A percentile compares a stretch with the other conserved stretches of the same genome.
These are phyloP conservation scores for Pogonocichla stellata DNA, from an alignment of 2,113 vertebrate species.

Conservation along the genomic window DNA sequence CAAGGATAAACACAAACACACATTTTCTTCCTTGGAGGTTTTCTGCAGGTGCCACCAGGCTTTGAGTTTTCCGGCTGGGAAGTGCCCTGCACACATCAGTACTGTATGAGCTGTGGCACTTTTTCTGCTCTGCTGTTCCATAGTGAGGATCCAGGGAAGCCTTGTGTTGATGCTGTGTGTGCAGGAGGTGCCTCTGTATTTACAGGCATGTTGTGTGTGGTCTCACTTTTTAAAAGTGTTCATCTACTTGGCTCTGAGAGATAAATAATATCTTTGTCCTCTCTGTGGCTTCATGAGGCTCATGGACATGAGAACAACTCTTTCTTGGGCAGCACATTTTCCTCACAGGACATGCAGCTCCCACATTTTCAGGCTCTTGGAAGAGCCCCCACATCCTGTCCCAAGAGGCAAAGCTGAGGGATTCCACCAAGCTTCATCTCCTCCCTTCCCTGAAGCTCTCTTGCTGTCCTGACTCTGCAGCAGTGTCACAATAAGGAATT, in stretches of 20 bases:
- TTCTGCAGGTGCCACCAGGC: not conserved
- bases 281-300: rapidly evolving
- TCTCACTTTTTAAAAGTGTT: not conserved
- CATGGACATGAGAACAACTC: not conserved
- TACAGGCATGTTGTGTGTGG: not conserved
- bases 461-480: not conserved
- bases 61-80: not conserved
- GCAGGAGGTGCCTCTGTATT: not conserved
- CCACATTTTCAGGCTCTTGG: not conserved
- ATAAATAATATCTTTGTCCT: not conserved
- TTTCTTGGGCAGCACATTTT: not conserved
- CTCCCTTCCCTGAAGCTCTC: not conserved
- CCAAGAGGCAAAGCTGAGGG: not conserved
- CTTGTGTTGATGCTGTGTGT: no score
- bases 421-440: not conserved
- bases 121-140: not conserved
- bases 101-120: not conserved
- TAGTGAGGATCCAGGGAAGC: not conserved
- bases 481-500: not conserved
- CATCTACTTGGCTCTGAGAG: not conserved
- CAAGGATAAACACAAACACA: not conserved
- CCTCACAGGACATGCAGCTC: not conserved
- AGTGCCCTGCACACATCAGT: rapidly evolving
- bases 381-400: not conserved
- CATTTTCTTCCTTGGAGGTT: not conserved